Conservation (phyloP, 2,113 vertebrate genomes). For the Delphinapterus leucas region DNA sequence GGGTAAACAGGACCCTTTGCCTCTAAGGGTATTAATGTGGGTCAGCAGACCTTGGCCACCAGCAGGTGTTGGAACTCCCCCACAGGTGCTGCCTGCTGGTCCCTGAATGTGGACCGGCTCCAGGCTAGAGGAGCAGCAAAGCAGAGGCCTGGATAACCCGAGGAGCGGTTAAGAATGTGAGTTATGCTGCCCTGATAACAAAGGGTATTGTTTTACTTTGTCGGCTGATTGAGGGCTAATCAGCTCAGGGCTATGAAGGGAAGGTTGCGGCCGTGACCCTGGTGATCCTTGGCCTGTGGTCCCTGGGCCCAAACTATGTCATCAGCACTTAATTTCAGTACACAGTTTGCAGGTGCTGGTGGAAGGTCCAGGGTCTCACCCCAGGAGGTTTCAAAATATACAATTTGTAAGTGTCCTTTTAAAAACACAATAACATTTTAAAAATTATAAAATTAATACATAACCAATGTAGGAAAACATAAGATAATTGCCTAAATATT, state of each 20-base stretch:
- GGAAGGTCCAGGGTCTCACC: slow-evolving; percentile 1
- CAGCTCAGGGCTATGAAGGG: neutral
- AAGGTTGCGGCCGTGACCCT: neutral
- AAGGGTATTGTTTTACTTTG: slow-evolving; percentile 7
- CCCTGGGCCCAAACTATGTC: slow-evolving; percentile 1
- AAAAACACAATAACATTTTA: neutral
- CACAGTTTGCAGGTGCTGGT: neutral
- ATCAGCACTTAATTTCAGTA: slow-evolving; percentile 14
- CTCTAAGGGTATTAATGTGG: no score
- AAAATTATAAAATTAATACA: neutral
- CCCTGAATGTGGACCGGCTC: neutral
- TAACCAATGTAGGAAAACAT: neutral
- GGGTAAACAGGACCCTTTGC: neutral
- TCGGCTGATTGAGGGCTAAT: neutral
- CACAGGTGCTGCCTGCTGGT: neutral
- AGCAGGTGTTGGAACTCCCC: neutral
- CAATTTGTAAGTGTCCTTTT: neutral
- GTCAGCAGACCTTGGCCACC: neutral
- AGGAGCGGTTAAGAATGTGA: neutral
- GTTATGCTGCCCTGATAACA: neutral
- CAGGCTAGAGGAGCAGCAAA: neutral
- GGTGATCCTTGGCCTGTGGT: neutral
- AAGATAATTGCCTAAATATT: neutral
- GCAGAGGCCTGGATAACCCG: no score
- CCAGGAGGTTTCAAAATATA: slow-evolving; percentile 58